Conservation (phyloP, 2,888 invertebrate species). For the Limnephilus marmoratus region DNA sequence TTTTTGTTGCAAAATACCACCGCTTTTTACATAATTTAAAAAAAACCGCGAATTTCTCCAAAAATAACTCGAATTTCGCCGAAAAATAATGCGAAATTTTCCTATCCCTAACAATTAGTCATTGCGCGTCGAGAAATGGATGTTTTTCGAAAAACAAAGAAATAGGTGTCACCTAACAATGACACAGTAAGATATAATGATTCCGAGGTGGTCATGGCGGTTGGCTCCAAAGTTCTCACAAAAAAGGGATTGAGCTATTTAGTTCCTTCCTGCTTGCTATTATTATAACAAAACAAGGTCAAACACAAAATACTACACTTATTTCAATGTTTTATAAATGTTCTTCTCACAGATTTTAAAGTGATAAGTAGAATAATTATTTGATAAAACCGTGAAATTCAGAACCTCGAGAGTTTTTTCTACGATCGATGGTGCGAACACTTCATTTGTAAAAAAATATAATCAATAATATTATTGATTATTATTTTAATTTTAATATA, state of each 20-base stretch:
- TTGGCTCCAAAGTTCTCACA: background rate
- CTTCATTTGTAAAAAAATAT: background rate
- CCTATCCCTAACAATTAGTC: background rate
- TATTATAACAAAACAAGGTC: slow-evolving; percentile 24
- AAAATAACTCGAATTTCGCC: no score
- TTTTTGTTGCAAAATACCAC: no score
- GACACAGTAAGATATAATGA: background rate
- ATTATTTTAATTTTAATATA: no score
- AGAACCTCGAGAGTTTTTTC: background rate
- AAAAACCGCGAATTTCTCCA: no score
- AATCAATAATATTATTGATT: no score
- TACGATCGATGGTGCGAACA: background rate
- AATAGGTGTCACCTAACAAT: slow-evolving; percentile 1
- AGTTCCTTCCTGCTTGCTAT: slow-evolving; percentile 21
- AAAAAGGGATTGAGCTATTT: slow-evolving; percentile 15
- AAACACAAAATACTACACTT: background rate
- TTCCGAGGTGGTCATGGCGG: background rate
- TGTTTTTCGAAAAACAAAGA: background rate
- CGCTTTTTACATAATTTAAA: no score
- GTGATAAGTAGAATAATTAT: background rate
- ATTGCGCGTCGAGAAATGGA: background rate
- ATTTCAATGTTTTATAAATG: background rate
- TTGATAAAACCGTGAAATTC: background rate
- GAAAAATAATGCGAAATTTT: no score
- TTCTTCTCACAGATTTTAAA: background rate